Evolutionary conservation across 1,140 invertebrate genomes (phyloP), one percentile per base, ranked within the genome.

Genomic region (Glomeris maerens): DNA sequence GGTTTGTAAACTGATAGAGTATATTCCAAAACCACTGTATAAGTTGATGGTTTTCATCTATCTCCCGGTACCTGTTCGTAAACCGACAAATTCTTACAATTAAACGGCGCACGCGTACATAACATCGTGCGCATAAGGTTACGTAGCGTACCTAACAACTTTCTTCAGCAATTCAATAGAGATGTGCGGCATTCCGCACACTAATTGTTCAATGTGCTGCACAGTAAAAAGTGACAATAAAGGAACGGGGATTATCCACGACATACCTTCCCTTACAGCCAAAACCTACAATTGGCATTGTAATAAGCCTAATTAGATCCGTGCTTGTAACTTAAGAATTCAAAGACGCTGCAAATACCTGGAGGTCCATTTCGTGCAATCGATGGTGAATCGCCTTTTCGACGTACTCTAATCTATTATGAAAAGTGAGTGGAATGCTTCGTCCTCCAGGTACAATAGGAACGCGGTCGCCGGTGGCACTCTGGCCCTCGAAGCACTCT

Each of bases 11-110:
- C 27, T 63, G 65, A 58, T 79, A 76, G 44, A 81, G 64, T 29
- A 78, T 75, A 38, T 69, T 64, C 78, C 78, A 81, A 38, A 81
- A 62, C 78, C 78, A 81, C 50, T 72, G 66, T 1, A 79, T 74
- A 17, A 80, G 59, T 46, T 71, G 66, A 59, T 74, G 70, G 46
- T 66, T 72, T 58, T 78, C 77, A 57, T 80, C 76, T 52, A 80
- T 65, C 57, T 79, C 79, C 26, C 77, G 67, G 60, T 79, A 79
- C 54, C 75, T 77, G 52, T 27, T n/a, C n/a, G n/a, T n/a, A n/a
- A n/a, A n/a, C n/a, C 31, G 17, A 36, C 31, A 13, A 17, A 13
- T 13, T 10, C 10, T 17, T 36, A 36, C 17, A 17, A 17, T 36
- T 17, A 36, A 36, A 36, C 10, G 31, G 17, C 10, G 31, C 17